Evolutionary conservation across 1,140 invertebrate species (phyloP).

Genomic region (Leptinotarsa defecta): DNA sequence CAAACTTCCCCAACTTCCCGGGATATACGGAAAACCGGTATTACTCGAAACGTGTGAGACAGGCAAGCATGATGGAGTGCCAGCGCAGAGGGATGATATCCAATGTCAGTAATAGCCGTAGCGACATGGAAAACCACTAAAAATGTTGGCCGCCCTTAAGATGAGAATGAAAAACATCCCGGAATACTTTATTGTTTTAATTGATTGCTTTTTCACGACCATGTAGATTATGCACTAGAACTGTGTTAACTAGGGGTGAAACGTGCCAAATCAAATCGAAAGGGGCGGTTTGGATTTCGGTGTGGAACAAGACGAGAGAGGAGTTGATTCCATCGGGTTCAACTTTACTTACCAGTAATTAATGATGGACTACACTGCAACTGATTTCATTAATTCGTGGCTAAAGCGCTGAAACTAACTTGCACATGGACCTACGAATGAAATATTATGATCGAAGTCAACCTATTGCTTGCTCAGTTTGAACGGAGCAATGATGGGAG

Average conservation of each 20-base stretch:
- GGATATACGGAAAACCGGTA: not conserved
- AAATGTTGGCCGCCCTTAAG: slow-evolving; percentile 15
- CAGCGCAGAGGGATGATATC: slow-evolving; percentile 8
- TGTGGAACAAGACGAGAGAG: no score
- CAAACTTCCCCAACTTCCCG: not conserved
- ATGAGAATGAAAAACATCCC: slow-evolving; percentile 13
- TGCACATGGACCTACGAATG: no score
- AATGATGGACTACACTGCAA: no score
- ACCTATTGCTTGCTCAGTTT: no score
- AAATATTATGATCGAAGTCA: no score
- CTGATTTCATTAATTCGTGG: no score
- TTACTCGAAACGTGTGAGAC: not conserved
- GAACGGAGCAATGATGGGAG: no score
- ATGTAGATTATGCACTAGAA: slow-evolving; percentile 10
- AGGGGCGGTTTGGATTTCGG: no score
- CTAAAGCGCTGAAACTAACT: no score
- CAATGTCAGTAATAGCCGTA: not conserved
- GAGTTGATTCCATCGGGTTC: no score
- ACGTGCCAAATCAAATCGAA: no score
- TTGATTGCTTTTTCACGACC: slow-evolving; percentile 16
- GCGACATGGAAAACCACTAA: slow-evolving; percentile 19
- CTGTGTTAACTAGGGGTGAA: not conserved
- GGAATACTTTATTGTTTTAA: slow-evolving; percentile 18
- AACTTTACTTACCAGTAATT: no score
- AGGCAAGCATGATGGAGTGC: slow-evolving; percentile 8